These are phyloP conservation scores for Nineta flava DNA, from an alignment of 2,888 invertebrate genomes.

Conservation along the genomic window DNA sequence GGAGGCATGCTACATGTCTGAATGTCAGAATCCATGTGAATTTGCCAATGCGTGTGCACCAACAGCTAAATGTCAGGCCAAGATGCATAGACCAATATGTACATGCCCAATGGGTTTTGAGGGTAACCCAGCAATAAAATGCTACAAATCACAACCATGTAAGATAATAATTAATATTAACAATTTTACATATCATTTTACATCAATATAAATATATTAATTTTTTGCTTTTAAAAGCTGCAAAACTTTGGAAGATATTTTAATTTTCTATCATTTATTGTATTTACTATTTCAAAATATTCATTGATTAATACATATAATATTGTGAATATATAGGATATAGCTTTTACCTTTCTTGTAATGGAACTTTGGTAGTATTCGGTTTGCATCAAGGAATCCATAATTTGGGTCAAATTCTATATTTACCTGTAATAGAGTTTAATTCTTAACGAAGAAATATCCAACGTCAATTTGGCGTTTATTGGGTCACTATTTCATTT, in stretches of 20 bases:
- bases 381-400: no score
- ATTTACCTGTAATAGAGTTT: no score
- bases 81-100: slow-evolving; percentile 72
- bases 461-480: no score
- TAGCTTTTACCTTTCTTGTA: no score
- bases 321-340: no score
- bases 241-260: neutral
- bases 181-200: neutral
- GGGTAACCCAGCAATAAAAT: slow-evolving; percentile 68
- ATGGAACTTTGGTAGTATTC: no score
- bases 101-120: slow-evolving; percentile 65
- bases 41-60: slow-evolving; percentile 60
- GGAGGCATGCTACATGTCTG: slow-evolving; percentile 68
- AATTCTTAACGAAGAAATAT: no score
- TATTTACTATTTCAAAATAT: no score
- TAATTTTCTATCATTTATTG: neutral
- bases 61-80: slow-evolving; percentile 62
- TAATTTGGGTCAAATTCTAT: no score
- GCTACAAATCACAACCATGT: slow-evolving; percentile 60
- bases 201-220: neutral
- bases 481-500: no score
- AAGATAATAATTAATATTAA: slow-evolving; percentile 31
- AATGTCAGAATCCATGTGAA: slow-evolving; percentile 71
- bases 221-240: neutral
- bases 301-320: no score